Conservation (phyloP, 2,113 vertebrate genomes). For the Syngnathus typhle region DNA sequence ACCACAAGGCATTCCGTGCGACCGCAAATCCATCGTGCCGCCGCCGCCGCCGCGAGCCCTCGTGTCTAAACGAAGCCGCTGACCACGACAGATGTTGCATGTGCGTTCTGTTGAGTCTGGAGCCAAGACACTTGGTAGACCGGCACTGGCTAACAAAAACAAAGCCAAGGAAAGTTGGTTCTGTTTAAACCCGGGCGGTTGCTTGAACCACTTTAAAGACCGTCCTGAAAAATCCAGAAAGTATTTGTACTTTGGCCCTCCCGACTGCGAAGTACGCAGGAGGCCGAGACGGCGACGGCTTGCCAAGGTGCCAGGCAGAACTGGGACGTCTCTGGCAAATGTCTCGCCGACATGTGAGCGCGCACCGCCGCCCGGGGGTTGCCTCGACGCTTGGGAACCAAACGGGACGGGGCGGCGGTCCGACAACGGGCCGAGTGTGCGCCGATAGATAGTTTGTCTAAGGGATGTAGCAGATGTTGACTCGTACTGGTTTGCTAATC, state of each 20-base stretch:
- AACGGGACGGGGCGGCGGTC: slow-evolving; percentile 40
- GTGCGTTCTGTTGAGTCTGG: slow-evolving; percentile 69
- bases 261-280: slow-evolving; percentile 39
- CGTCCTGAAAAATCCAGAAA: too few species aligned
- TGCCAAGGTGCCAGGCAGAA: slow-evolving; percentile 58
- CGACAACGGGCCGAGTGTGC: slow-evolving; percentile 60
- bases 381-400: slow-evolving; percentile 49
- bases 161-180: slow-evolving; percentile 57
- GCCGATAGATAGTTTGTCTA: slow-evolving; percentile 61
- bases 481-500: slow-evolving; percentile 73
- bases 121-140: slow-evolving; percentile 61
- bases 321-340: slow-evolving; percentile 66
- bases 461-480: slow-evolving; percentile 69
- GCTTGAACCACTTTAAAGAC: slow-evolving; percentile 36
- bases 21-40: slow-evolving; percentile 66
- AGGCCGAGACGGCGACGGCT: slow-evolving; percentile 52
- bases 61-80: slow-evolving; percentile 60
- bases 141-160: slow-evolving; percentile 59
- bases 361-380: slow-evolving; percentile 50
- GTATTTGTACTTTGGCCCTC: too few species aligned
- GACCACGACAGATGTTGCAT: slow-evolving; percentile 71
- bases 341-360: slow-evolving; percentile 60
- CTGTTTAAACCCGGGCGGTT: slow-evolving; percentile 33
- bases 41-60: slow-evolving; percentile 44
- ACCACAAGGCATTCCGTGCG: slow-evolving; percentile 54